A percentile compares a stretch with the other conserved stretches of the same genome.
Evolutionary conservation across 2,888 invertebrate species (phyloP).

Genomic region (Xestoiulus laeticollis): DNA sequence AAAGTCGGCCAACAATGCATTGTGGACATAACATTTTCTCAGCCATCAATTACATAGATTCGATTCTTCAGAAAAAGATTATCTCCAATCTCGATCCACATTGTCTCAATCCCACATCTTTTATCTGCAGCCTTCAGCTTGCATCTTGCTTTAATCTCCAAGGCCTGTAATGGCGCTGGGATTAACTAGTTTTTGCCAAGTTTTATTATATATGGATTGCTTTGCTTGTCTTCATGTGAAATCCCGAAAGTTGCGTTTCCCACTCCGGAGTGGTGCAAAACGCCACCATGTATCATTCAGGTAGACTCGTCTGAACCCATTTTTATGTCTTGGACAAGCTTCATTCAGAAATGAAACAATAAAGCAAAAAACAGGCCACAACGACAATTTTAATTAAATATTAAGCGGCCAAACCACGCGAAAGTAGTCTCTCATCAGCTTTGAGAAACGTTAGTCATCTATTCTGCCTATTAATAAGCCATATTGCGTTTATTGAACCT

Average conservation of each 20-base stretch:
- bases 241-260: conserved; percentile 34
- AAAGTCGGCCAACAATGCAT: too few relatives aligned
- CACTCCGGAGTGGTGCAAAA: neutral
- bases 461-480: neutral
- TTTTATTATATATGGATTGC: neutral
- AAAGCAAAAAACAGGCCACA: neutral
- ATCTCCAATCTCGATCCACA: neutral
- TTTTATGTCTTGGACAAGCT: conserved; percentile 34
- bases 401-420: neutral
- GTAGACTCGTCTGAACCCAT: conserved; percentile 20
- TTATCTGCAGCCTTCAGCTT: neutral
- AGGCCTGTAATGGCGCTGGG: neutral
- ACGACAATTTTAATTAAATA: conserved; percentile 43
- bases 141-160: neutral
- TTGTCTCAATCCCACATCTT: neutral
- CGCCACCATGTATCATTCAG: conserved; percentile 34
- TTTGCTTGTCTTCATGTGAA: conserved; percentile 17
- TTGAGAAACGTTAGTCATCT: neutral
- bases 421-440: neutral
- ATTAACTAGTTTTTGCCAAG: neutral
- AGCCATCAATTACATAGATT: neutral
- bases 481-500: conserved; percentile 32
- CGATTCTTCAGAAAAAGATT: neutral
- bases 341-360: conserved; percentile 40
- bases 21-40: conserved; percentile 38